Evolutionary conservation across 1,140 invertebrate species (phyloP), one percentile per base, ranked within the genome.

Genomic region (Pseudachorutes palmiensis): DNA sequence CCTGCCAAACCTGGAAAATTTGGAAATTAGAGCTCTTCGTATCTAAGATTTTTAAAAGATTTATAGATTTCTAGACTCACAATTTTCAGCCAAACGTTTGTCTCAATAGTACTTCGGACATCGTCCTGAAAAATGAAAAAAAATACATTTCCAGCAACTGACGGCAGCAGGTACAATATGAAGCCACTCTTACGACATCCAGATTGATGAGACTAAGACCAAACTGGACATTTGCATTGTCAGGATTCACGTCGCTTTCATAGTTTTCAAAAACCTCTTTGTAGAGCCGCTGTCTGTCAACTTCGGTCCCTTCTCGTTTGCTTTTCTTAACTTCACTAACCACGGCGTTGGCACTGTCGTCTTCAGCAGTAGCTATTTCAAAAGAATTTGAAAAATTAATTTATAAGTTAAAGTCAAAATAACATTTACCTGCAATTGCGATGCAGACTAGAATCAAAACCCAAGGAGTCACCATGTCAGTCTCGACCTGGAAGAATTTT

Each of bases 1-100:
- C 66, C 1, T 30, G 24, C 66, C 66, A 67, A 28, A 22, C 31
- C 65, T 67, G n/a, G n/a, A n/a, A n/a, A n/a, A n/a, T n/a, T n/a
- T n/a, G n/a, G n/a, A n/a, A n/a, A n/a, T n/a, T n/a, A n/a, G n/a
- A n/a, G n/a, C n/a, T n/a, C n/a, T n/a, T n/a, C n/a, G n/a, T n/a
- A n/a, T n/a, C n/a, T n/a, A n/a, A n/a, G n/a, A n/a, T n/a, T n/a
- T n/a, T n/a, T n/a, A n/a, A n/a, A n/a, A n/a, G n/a, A n/a, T n/a
- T n/a, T n/a, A n/a, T n/a, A n/a, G n/a, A n/a, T n/a, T n/a, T n/a
- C n/a, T n/a, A n/a, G n/a, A n/a, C n/a, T 67, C 62, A 67, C 65
- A 31, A 64, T 51, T 36, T 30, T 62, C 30, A 67, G 24, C 66
- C 66, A 67, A 22, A 62, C 66, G 36, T 67, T 41, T 19, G 3